phyloP scores from a whole-genome alignment of 2,888 invertebrate genomes.

The Nephrotoma guestfalica region DNA sequence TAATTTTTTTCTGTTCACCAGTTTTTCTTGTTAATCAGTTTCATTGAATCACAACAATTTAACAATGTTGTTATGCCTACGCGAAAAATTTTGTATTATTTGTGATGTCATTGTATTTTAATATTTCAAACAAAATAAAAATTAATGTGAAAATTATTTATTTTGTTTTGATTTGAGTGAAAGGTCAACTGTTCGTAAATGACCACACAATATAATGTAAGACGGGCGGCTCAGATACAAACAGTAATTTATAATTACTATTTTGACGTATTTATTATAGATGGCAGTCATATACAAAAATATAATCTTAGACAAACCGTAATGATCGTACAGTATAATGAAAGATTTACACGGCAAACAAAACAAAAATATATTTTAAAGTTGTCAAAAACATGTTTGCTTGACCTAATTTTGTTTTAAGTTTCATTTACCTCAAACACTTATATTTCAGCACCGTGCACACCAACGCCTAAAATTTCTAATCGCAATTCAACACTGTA shows the following conservation, averaged over 20 bases:
- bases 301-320: too few relatives aligned
- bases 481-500: neutral
- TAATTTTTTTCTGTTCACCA: neutral
- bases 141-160: neutral
- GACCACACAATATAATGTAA: neutral
- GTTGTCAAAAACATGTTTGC: neutral
- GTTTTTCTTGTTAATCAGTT: neutral
- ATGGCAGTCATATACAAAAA: neutral
- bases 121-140: neutral
- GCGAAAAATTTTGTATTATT: neutral
- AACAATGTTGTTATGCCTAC: neutral
- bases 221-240: neutral
- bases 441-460: neutral
- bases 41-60: neutral
- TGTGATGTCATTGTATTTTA: neutral
- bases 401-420: neutral
- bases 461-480: neutral
- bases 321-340: neutral
- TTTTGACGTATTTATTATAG: neutral
- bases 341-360: neutral
- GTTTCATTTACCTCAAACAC: neutral
- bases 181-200: neutral
- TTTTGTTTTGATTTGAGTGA: neutral
- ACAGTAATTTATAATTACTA: neutral
- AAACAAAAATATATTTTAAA: neutral